A percentile compares a stretch with the other conserved stretches of the same genome.
Conservation (phyloP, 2,113 vertebrate genomes). For the Sphaerodactylus townsendi region DNA sequence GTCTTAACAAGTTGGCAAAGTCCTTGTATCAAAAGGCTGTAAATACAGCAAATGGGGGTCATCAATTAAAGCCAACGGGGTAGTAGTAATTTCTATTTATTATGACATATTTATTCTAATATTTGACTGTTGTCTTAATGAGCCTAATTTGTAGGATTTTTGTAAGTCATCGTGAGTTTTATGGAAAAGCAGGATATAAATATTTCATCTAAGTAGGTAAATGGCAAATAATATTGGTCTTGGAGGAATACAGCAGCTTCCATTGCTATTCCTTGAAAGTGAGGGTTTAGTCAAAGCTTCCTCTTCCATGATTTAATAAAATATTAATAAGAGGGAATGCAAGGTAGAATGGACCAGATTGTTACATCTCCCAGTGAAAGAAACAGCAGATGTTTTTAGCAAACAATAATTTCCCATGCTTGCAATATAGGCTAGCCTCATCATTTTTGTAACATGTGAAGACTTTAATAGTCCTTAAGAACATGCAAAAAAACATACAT, state of each 20-base stretch:
- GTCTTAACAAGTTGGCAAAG: too few species aligned
- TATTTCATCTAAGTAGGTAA: too few species aligned
- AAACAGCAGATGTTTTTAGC: neutral
- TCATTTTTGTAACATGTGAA: neutral
- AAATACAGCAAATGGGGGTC: too few species aligned
- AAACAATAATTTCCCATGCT: neutral
- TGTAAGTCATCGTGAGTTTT: too few species aligned
- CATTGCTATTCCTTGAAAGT: neutral
- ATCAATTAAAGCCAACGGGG: too few species aligned
- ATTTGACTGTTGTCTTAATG: too few species aligned
- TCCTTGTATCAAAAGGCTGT: too few species aligned
- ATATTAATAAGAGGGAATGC: neutral
- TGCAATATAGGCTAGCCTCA: neutral
- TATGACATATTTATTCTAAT: too few species aligned
- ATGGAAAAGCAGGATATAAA: too few species aligned
- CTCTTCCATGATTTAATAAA: neutral
- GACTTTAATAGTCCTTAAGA: neutral
- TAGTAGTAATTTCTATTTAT: too few species aligned
- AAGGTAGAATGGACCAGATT: neutral
- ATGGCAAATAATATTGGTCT: neutral
- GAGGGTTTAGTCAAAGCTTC: too few species aligned
- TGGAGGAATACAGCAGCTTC: neutral
- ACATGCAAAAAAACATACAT: neutral
- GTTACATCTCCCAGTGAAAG: neutral
- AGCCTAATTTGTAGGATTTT: too few species aligned